Conservation (phyloP, 1,140 invertebrate genomes). For the Drosophila orosa region DNA sequence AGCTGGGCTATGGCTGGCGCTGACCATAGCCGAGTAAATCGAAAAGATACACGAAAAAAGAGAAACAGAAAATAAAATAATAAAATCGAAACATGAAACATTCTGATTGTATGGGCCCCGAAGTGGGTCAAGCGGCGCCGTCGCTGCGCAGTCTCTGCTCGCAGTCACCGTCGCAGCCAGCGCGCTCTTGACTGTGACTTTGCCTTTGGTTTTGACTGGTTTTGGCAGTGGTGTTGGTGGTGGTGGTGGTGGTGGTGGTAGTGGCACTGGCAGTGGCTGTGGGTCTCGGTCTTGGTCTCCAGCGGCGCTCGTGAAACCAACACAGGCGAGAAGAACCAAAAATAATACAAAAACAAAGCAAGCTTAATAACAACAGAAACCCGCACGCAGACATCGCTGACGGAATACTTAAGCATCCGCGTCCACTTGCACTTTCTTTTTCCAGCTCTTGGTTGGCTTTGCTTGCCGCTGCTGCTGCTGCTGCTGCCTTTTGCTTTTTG, state of each 20-base stretch:
- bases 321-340: constrained; percentile 54
- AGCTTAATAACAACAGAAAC: constrained; percentile 27
- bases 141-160: constrained; percentile 18
- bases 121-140: constrained; percentile 76
- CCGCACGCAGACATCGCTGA: constrained; percentile 44
- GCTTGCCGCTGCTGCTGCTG: constrained; percentile 70
- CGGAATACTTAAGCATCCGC: constrained; percentile 83
- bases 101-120: constrained; percentile 81
- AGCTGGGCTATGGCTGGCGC: constrained; percentile 36
- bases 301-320: constrained; percentile 35
- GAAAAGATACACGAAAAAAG: constrained; percentile 78
- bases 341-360: constrained; percentile 41
- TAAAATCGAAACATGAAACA: constrained; percentile 84
- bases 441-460: constrained; percentile 59
- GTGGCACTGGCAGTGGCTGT: constrained; percentile 40
- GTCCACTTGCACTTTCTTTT: constrained; percentile 84
- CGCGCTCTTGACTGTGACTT: constrained; percentile 65
- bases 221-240: constrained; percentile 5
- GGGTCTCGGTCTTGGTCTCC: constrained; percentile 47
- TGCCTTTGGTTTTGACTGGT: constrained; percentile 15
- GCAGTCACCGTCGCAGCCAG: constrained; percentile 50
- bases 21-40: constrained; percentile 56
- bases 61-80: constrained; percentile 81
- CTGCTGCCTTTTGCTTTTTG: constrained; percentile 68
- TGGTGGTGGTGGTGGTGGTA: constrained; percentile 5